Percentiles rank a stretch among this genome's conserved stretches.
These are phyloP conservation scores for Alligator sinensis DNA, from an alignment of 2,113 vertebrate genomes.

Conservation along the genomic window DNA sequence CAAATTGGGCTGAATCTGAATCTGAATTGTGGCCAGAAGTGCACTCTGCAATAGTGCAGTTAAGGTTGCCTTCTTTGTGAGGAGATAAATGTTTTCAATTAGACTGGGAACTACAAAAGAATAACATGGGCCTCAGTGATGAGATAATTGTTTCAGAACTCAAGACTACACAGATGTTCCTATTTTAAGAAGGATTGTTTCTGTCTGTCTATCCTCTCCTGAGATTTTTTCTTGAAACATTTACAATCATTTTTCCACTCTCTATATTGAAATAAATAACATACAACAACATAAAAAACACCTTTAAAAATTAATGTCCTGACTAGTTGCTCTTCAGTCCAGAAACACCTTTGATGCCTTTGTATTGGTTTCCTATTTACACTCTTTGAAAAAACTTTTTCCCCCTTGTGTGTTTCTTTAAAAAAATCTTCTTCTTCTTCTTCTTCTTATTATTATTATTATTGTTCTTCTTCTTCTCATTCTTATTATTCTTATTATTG, in stretches of 20 bases:
- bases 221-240: neutral
- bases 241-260: neutral
- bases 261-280: neutral
- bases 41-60: neutral
- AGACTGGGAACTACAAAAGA: neutral
- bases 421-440: too few species aligned
- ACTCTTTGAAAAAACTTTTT: neutral
- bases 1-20: neutral
- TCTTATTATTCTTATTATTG: too few species aligned
- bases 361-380: neutral
- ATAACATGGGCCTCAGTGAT: neutral
- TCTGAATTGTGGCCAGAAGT: neutral
- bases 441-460: too few species aligned
- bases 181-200: constrained; percentile 16
- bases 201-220: neutral
- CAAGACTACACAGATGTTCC: neutral
- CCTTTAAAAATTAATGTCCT: constrained; percentile 1
- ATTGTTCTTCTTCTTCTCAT: too few species aligned
- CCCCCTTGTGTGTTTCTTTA: neutral
- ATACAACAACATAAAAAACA: neutral
- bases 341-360: neutral
- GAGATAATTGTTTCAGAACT: constrained; percentile 2
- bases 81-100: constrained; percentile 66
- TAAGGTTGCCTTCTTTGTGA: constrained; percentile 12
- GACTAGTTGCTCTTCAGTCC: neutral